A percentile compares a stretch with the other conserved stretches of the same genome.
phyloP scores from a whole-genome alignment of 2,113 vertebrate genomes.

The Dicerorhinus sumatrensis region DNA sequence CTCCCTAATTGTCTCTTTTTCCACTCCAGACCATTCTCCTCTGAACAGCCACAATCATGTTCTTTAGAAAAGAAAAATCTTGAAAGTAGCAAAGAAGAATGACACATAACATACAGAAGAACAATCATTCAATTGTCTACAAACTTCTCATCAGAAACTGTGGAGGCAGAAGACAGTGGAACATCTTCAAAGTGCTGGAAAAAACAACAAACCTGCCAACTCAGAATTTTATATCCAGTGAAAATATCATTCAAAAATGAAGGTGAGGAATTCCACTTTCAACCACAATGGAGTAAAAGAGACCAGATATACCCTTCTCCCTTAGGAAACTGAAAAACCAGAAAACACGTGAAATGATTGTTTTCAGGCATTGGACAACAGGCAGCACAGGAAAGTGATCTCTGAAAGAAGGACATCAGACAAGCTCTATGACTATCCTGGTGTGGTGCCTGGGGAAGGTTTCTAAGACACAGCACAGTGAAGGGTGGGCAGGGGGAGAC shows the following conservation, averaged over 20 bases:
- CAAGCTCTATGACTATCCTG: too few species aligned
- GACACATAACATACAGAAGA: not conserved
- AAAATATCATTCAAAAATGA: not conserved
- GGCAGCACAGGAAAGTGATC: not conserved
- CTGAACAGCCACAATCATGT: not conserved
- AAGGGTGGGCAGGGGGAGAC: not conserved
- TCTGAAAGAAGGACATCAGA: too few species aligned
- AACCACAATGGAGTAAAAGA: not conserved
- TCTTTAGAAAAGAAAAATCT: not conserved
- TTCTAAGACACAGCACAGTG: not conserved
- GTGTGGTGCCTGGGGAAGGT: not conserved
- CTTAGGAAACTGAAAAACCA: not conserved
- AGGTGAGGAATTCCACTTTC: not conserved
- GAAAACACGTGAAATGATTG: not conserved
- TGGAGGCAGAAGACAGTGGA: not conserved
- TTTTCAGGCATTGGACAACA: not conserved
- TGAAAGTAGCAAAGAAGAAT: not conserved
- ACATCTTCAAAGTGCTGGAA: not conserved
- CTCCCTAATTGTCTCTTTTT: not conserved
- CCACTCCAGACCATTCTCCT: not conserved
- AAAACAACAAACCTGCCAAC: not conserved
- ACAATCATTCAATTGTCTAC: not conserved
- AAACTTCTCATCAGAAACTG: not conserved
- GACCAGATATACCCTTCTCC: not conserved
- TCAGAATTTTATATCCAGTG: not conserved